phyloP scores from a whole-genome alignment of 2,113 vertebrate genomes.

The Pao palembangensis region DNA sequence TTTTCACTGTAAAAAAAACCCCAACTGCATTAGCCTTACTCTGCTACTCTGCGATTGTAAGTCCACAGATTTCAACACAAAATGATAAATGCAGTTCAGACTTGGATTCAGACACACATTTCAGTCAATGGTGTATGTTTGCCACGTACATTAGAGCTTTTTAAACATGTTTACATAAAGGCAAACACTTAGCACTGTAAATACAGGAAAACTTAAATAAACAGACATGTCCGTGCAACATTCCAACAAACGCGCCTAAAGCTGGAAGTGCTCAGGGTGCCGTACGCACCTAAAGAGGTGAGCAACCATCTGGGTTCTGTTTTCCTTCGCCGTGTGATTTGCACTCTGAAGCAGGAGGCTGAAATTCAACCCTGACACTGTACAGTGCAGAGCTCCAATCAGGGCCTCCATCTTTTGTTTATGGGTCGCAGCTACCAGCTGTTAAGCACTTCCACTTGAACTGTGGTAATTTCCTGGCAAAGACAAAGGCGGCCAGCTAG shows the following conservation, averaged over 20 bases:
- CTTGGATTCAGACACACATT: too few species aligned
- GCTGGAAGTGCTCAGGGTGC: too few species aligned
- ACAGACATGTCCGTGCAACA: background rate
- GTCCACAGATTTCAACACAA: too few species aligned
- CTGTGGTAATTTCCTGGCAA: conserved; percentile 57
- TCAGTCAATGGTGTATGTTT: too few species aligned
- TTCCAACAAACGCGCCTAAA: background rate
- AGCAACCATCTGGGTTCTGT: conserved; percentile 66
- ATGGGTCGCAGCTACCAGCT: conserved; percentile 67
- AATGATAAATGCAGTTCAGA: too few species aligned
- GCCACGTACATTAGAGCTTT: too few species aligned
- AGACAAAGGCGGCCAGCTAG: conserved; percentile 32
- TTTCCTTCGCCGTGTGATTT: conserved; percentile 54
- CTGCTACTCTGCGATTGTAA: too few species aligned
- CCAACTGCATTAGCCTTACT: too few species aligned
- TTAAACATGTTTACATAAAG: too few species aligned
- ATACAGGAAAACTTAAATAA: background rate
- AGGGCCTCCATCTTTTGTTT: conserved; percentile 61
- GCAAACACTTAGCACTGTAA: too few species aligned
- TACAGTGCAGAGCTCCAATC: conserved; percentile 58
- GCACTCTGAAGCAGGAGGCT: conserved; percentile 48
- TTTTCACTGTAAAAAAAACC: too few species aligned
- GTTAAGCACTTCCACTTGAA: conserved; percentile 66
- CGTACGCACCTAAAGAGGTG: conserved; percentile 8
- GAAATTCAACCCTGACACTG: conserved; percentile 62